Conservation (phyloP, 2,113 vertebrate genomes). For the Turnix velox region DNA sequence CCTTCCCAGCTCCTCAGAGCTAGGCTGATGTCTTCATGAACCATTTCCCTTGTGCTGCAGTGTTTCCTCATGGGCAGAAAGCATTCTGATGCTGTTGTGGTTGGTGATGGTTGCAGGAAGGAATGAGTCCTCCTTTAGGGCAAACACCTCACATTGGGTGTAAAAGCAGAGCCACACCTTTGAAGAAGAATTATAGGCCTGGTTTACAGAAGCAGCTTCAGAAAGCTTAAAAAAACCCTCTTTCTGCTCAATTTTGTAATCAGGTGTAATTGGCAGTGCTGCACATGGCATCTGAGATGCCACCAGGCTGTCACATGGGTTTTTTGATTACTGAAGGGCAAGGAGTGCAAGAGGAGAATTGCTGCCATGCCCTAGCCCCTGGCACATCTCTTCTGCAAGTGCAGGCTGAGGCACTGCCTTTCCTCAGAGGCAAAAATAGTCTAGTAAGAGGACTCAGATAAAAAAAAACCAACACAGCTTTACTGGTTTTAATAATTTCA, state of each 20-base stretch:
- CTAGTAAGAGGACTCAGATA: background rate
- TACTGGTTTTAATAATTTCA: background rate
- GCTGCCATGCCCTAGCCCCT: accelerated
- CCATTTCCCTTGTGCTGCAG: background rate
- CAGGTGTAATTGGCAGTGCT: background rate
- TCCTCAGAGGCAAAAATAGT: background rate
- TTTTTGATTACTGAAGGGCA: background rate
- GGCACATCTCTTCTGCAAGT: background rate
- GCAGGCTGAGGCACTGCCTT: background rate
- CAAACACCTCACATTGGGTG: background rate
- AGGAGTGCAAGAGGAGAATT: background rate
- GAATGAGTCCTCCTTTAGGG: background rate
- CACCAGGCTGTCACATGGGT: background rate
- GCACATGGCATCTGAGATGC: background rate
- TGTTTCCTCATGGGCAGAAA: accelerated
- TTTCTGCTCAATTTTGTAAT: background rate
- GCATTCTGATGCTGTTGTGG: background rate
- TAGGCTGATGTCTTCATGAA: background rate
- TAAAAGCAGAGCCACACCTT: background rate
- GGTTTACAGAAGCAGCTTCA: background rate
- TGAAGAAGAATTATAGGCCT: background rate
- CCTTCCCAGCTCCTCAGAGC: background rate
- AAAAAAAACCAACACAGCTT: background rate
- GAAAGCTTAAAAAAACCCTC: background rate
- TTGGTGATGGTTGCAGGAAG: background rate